Evolutionary conservation across 2,113 vertebrate species (phyloP).

Genomic region (Arothron firmamentum): DNA sequence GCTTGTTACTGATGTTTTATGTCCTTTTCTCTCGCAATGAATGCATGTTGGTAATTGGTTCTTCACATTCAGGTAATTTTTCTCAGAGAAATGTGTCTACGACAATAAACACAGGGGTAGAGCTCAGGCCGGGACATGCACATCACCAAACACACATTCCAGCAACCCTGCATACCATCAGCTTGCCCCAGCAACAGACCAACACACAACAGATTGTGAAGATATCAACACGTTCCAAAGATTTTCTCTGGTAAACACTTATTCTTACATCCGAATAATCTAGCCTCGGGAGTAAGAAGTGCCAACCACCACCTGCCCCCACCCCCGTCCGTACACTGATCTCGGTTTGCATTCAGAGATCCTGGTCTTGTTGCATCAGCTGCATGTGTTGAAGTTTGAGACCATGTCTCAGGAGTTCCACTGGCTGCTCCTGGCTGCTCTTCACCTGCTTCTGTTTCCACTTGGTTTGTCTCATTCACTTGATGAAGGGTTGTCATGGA

Average conservation of each 20-base stretch:
- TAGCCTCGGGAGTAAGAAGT: background rate
- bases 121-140: constrained; percentile 48
- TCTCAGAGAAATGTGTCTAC: background rate
- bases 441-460: constrained; percentile 46
- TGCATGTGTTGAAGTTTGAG: constrained; percentile 6
- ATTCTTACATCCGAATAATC: background rate
- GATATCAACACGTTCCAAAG: constrained; percentile 7
- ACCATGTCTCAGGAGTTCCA: constrained; percentile 28
- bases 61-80: background rate
- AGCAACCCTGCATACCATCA: constrained; percentile 44
- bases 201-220: constrained; percentile 35
- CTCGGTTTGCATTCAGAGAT: too few species aligned
- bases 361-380: background rate
- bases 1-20: too few species aligned
- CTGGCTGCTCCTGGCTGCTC: constrained; percentile 6
- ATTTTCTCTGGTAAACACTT: background rate
- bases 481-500: constrained; percentile 59
- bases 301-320: too few species aligned
- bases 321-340: too few species aligned
- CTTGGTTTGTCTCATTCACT: constrained; percentile 27
- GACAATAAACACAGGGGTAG: constrained; percentile 20
- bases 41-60: too few species aligned
- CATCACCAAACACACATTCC: constrained; percentile 58
- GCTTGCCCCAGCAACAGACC: constrained; percentile 29
- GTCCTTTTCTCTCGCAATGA: too few species aligned